phyloP scores from a whole-genome alignment of 1,140 invertebrate species.

The Brachionus plicatilis region DNA sequence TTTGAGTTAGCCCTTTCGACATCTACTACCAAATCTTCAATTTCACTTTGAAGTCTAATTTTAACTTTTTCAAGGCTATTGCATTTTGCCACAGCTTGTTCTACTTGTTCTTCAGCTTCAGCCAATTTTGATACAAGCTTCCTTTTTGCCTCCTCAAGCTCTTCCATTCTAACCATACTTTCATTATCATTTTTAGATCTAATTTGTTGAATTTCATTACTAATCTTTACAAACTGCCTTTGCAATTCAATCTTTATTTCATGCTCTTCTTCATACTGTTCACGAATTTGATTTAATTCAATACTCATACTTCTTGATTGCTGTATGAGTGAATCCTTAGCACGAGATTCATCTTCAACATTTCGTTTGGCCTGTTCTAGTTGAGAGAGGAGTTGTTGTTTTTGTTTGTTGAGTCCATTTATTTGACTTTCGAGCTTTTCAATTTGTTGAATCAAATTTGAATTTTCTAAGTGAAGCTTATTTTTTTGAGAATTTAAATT shows the following conservation, averaged over 20 bases:
- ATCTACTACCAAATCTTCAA: slow-evolving; percentile 95
- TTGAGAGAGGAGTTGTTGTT: slow-evolving; percentile 17
- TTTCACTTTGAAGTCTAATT: slow-evolving; percentile 86
- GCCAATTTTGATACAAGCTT: slow-evolving; percentile 96
- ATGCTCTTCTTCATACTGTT: slow-evolving; percentile 77
- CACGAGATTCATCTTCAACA: slow-evolving; percentile 48
- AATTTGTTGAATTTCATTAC: slow-evolving; percentile 69
- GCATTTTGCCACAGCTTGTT: slow-evolving; percentile 88
- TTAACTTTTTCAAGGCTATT: slow-evolving; percentile 94
- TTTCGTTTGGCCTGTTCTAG: slow-evolving; percentile 46
- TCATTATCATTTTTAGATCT: slow-evolving; percentile 45
- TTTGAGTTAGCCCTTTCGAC: slow-evolving; percentile 73
- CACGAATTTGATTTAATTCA: slow-evolving; percentile 91
- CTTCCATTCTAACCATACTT: slow-evolving; percentile 72
- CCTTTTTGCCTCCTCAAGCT: slow-evolving; percentile 96
- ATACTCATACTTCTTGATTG: slow-evolving; percentile 78
- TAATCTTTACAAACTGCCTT: slow-evolving; percentile 66
- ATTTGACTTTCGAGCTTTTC: slow-evolving; percentile 38
- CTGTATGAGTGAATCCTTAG: slow-evolving; percentile 41
- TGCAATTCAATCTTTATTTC: slow-evolving; percentile 89
- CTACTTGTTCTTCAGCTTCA: slow-evolving; percentile 78
- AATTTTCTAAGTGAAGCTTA: slow-evolving; percentile 24
- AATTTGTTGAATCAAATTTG: slow-evolving; percentile 35
- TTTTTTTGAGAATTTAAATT: slow-evolving; percentile 28
- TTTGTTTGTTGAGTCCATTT: background rate